These are phyloP conservation scores for Ormyrus rosae DNA, from an alignment of 2,888 invertebrate species.

Conservation along the genomic window DNA sequence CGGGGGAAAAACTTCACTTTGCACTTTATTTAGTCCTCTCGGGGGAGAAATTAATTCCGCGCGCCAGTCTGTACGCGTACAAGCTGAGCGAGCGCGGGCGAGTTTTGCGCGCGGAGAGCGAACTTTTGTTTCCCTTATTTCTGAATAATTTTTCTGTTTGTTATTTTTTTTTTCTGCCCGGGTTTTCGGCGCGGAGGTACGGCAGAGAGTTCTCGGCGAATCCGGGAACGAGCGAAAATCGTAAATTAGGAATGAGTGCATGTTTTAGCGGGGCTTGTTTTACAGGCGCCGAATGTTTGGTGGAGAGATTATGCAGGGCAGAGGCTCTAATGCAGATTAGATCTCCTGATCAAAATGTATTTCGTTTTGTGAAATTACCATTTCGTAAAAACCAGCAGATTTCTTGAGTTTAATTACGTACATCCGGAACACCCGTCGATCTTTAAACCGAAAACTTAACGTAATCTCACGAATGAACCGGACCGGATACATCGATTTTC, in stretches of 20 bases:
- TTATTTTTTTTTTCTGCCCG: background rate
- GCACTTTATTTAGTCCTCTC: conserved; percentile 50
- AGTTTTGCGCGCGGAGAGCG: conserved; percentile 22
- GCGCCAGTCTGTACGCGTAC: background rate
- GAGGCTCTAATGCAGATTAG: no score
- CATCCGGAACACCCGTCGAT: no score
- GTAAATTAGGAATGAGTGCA: background rate
- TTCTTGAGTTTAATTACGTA: no score
- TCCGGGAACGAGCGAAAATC: background rate
- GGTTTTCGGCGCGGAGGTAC: background rate
- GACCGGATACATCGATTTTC: no score
- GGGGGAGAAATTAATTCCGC: conserved; percentile 45
- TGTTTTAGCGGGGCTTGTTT: background rate
- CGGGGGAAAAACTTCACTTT: conserved; percentile 39
- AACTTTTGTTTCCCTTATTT: conserved; percentile 26
- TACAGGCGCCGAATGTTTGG: no score
- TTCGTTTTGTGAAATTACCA: no score
- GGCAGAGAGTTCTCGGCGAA: background rate
- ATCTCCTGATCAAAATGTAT: no score
- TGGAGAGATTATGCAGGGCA: no score
- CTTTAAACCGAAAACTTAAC: no score
- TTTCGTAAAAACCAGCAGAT: no score
- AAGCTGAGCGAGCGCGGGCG: background rate
- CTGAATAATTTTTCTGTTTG: conserved; percentile 24
- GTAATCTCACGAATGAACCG: no score